Percentiles rank a stretch among this genome's conserved stretches.
Evolutionary conservation across 2,888 invertebrate genomes (phyloP).

Genomic region (Glyphotaelius pellucidus): DNA sequence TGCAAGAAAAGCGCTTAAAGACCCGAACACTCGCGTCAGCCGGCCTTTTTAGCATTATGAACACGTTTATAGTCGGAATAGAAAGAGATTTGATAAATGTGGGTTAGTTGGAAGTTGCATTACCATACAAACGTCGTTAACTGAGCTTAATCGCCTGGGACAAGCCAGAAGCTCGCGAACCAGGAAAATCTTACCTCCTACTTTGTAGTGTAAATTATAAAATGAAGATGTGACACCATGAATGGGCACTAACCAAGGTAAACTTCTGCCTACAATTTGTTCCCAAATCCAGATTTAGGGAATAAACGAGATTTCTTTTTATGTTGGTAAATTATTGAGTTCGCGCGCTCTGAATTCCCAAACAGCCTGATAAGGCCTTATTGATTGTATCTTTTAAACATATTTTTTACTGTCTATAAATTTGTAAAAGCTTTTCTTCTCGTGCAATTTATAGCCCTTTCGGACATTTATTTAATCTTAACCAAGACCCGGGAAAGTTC

Average conservation of each 20-base stretch:
- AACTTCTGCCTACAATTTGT: not conserved
- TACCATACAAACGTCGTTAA: slow-evolving; percentile 61
- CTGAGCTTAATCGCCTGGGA: slow-evolving; percentile 55
- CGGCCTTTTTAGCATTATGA: slow-evolving; percentile 53
- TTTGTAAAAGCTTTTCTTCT: not conserved
- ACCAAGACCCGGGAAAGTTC: not conserved
- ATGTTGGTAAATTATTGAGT: not conserved
- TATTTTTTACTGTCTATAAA: slow-evolving; percentile 2
- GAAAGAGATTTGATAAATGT: slow-evolving; percentile 60
- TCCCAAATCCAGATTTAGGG: not conserved
- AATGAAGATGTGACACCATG: slow-evolving; percentile 3
- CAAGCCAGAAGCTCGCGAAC: slow-evolving; percentile 13
- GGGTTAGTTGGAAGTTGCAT: slow-evolving; percentile 52
- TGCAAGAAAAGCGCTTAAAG: not conserved
- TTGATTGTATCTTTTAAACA: slow-evolving; percentile 2
- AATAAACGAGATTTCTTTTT: not conserved
- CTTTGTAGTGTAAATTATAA: slow-evolving; percentile 30
- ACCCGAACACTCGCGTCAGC: slow-evolving; percentile 15
- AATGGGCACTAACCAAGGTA: not conserved
- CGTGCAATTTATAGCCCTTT: not conserved
- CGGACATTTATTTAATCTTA: slow-evolving; percentile 2
- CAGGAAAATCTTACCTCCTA: slow-evolving; percentile 45
- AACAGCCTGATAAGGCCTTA: not conserved
- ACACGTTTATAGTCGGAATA: slow-evolving; percentile 50
- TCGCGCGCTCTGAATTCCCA: not conserved